Conservation (phyloP, 1,140 invertebrate species). For the Nasonia vitripennis region DNA sequence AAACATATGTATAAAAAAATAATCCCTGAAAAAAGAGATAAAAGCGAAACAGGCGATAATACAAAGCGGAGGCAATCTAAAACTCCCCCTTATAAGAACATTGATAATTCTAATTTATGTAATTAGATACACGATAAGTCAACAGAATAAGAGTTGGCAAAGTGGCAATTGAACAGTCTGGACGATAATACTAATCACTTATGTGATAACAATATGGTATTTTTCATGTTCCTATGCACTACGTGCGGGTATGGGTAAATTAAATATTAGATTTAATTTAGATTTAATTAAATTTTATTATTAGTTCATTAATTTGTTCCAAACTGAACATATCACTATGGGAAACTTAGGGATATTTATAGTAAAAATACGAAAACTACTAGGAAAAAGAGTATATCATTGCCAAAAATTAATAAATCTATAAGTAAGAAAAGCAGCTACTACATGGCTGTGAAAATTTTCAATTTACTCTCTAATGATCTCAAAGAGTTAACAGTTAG, state of each 20-base stretch:
- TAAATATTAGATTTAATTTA: neutral
- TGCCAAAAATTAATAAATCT: too few species aligned
- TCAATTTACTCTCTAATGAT: too few species aligned
- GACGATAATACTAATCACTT: slow-evolving; percentile 30
- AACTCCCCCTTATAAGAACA: neutral
- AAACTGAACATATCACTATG: too few species aligned
- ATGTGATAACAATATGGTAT: slow-evolving; percentile 22
- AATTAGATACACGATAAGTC: slow-evolving; percentile 29
- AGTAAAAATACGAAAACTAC: too few species aligned
- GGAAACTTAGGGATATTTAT: too few species aligned
- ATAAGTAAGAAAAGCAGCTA: too few species aligned
- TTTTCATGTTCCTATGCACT: neutral
- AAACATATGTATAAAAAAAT: neutral
- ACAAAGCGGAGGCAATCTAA: neutral
- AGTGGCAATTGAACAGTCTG: slow-evolving; percentile 15
- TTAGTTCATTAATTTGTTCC: too few species aligned
- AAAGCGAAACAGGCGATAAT: neutral
- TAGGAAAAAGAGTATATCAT: too few species aligned
- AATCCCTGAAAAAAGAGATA: neutral
- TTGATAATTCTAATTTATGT: slow-evolving; percentile 27
- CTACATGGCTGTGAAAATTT: too few species aligned
- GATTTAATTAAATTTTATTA: too few species aligned
- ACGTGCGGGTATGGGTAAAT: neutral
- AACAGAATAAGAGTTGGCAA: slow-evolving; percentile 23
- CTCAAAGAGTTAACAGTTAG: too few species aligned